These are phyloP conservation scores for Lathamus discolor DNA, from an alignment of 2,113 vertebrate species.

Conservation along the genomic window DNA sequence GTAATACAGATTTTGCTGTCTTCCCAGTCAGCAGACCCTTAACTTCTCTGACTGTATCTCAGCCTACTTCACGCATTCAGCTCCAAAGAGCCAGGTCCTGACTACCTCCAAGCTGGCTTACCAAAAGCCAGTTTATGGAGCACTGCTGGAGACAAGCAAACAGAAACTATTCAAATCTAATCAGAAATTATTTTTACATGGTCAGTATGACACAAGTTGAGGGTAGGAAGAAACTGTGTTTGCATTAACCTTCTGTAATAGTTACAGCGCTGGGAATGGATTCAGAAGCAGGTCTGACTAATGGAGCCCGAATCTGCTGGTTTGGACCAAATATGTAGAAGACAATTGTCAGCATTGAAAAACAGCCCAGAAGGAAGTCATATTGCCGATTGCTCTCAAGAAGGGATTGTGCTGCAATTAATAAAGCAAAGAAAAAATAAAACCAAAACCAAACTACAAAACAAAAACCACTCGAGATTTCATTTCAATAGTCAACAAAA, in stretches of 20 bases:
- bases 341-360: background rate
- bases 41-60: background rate
- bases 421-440: background rate
- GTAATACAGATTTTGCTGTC: background rate
- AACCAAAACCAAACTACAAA: background rate
- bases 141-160: background rate
- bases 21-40: background rate
- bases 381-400: background rate
- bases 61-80: background rate
- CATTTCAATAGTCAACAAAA: background rate
- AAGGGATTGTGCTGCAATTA: background rate
- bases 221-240: background rate
- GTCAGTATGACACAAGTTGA: background rate
- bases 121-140: background rate
- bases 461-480: background rate
- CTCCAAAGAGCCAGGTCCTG: background rate
- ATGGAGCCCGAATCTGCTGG: background rate
- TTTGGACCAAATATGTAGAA: background rate
- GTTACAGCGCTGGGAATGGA: rapidly evolving
- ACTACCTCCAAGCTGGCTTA: background rate
- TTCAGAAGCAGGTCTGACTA: background rate
- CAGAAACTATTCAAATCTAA: background rate
- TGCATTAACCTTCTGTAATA: background rate
- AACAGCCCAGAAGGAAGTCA: background rate
- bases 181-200: background rate